Base-by-base conservation (phyloP, 1,140 invertebrate species). In the Zaprionus tsacasi region DNA sequence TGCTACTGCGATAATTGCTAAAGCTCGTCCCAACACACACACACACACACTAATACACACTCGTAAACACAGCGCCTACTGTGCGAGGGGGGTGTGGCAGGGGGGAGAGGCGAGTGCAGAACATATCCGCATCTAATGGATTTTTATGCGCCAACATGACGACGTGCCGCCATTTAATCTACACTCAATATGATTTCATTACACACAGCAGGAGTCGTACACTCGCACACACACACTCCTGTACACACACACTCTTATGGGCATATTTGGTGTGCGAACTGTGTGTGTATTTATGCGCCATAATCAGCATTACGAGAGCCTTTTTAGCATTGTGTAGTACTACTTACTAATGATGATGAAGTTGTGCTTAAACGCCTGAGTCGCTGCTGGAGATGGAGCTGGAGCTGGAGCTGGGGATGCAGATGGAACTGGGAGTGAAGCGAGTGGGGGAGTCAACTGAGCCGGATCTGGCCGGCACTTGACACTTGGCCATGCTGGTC, bases 111-210 rank as follows among this genome's bases (percentile, higher is more conserved):
- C 2, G n/a, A 2, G n/a, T 2, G 40, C 40, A 15, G 40, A 6
- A 80, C 78, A 88, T 70, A 83, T 88, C 57, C 83, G 64, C 73
- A 59, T 83, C 80, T 88, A 88, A 88, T 88, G 81, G 85, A 88
- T 85, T 88, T 79, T 89, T 89, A 88, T 88, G 78, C 78, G 65
- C 55, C 60, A 64, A 67, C 70, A 78, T 70, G 65, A 65, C 83
- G 78, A 83, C 85, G 81, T 88, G 85, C 85, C 59, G 81, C 75
- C 85, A 89, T 88, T 88, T 89, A 88, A 89, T 88, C 85, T 81
- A 85, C 85, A 88, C 85, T 81, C 85, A 88, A 88, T 88, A 88
- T 81, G 81, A 88, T 88, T 88, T 89, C 70, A 81, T 78, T 71
- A 71, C 85, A 57, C 83, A 57, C 83, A 89, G 83, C 85, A 82